These are phyloP conservation scores for Acleris literana DNA, from an alignment of 2,888 invertebrate species.

Conservation along the genomic window DNA sequence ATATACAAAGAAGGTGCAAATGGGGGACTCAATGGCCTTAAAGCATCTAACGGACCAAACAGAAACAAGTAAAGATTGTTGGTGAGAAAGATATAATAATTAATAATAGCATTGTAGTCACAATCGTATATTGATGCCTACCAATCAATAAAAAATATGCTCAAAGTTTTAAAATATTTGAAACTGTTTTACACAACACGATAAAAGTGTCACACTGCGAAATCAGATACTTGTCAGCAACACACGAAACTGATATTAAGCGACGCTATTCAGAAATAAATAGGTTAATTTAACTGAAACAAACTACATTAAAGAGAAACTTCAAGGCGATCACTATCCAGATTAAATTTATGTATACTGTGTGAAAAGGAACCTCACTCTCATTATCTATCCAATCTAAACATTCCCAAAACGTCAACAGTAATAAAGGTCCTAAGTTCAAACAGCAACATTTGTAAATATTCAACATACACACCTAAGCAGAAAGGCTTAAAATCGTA, in stretches of 20 bases:
- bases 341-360: slow-evolving; percentile 48
- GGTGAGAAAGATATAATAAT: too few species aligned
- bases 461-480: background rate
- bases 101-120: too few species aligned
- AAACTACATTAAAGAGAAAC: slow-evolving; percentile 11
- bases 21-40: too few species aligned
- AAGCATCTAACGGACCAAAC: too few species aligned
- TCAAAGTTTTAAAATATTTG: background rate
- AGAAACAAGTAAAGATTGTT: too few species aligned
- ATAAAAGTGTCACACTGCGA: slow-evolving; percentile 14
- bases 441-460: background rate
- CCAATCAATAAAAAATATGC: background rate
- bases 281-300: slow-evolving; percentile 2
- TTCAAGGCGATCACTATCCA: slow-evolving; percentile 39
- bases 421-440: slow-evolving; percentile 6
- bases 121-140: background rate
- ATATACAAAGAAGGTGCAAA: too few species aligned
- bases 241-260: background rate
- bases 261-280: background rate
- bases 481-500: slow-evolving; percentile 16
- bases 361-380: slow-evolving; percentile 51
- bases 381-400: slow-evolving; percentile 60
- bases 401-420: slow-evolving; percentile 45
- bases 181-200: slow-evolving; percentile 5
- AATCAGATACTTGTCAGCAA: slow-evolving; percentile 15